Evolutionary conservation across 2,888 invertebrate genomes (phyloP), one percentile per base, ranked within the genome.

Genomic region (Patella depressa): DNA sequence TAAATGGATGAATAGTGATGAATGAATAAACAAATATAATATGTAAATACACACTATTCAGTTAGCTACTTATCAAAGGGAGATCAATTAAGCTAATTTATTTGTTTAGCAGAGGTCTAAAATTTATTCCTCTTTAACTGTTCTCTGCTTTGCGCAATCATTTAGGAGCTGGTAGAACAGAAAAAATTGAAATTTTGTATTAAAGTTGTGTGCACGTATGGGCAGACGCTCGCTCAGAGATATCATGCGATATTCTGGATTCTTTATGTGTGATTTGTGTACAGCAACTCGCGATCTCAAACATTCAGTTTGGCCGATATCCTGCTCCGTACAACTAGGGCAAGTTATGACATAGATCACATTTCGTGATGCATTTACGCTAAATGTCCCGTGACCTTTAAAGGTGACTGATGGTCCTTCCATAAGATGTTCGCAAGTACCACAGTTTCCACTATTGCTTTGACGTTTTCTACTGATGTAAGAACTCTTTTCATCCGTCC

Each of bases 331-430:
- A 59, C 59, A 59, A 59, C 59, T 7, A 59, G 59, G 59, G 17
- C 59, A 59, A 17, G 59, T 59, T 59, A 59, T 59, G 5, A 59
- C 59, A 59, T 59, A 59, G 59, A 59, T 59, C 17, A 59, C 59
- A 59, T 59, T 59, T 59, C 17, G 7, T 17, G 7, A 59, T n/a
- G 59, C 59, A 59, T 29, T 29, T 29, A 29, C 29, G 29, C 29
- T 29, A 29, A 29, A 29, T 29, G 29, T 29, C 29, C 29, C 29
- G 29, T 29, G 29, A 29, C 29, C 29, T 29, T 29, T 29, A 29
- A 29, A 29, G 29, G 29, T 29, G 29, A 29, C 29, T 29, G 29
- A 29, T 29, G 29, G 55, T 55, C 55, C 55, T 17, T 55, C 3
- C 17, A 55, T 55, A 55, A 55, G 55, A 55, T 55, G 17, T 12